Percentiles rank a stretch among this genome's conserved stretches.
Evolutionary conservation across 2,888 invertebrate genomes (phyloP).

Genomic region (Cataglyphis rosenhaueri): DNA sequence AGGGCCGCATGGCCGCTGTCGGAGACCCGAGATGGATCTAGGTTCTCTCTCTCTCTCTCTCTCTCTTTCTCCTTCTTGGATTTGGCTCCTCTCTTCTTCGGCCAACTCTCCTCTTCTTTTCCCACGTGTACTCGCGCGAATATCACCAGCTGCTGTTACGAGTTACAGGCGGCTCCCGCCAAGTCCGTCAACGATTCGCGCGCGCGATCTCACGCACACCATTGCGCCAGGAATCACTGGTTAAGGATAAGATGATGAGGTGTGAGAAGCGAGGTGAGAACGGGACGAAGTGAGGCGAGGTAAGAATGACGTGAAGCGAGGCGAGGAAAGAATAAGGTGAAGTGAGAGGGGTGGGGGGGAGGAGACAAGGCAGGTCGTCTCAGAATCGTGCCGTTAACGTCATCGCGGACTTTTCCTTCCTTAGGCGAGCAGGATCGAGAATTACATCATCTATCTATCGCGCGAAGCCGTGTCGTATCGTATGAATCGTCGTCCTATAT

Average conservation of each 20-base stretch:
- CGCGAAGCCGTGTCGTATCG: not conserved
- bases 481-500: constrained; percentile 34
- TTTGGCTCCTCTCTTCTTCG: not conserved
- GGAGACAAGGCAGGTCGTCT: not conserved
- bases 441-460: constrained; percentile 15
- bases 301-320: too few relatives aligned
- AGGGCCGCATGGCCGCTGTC: constrained; percentile 50
- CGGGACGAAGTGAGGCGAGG: too few relatives aligned
- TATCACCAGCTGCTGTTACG: constrained; percentile 1
- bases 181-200: constrained; percentile 11
- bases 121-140: not conserved
- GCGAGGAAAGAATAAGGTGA: not conserved
- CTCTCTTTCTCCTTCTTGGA: not conserved
- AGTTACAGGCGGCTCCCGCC: constrained; percentile 35
- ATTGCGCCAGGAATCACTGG: not conserved
- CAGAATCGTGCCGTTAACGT: constrained; percentile 8
- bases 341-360: not conserved
- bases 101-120: not conserved
- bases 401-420: constrained; percentile 22
- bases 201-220: constrained; percentile 40
- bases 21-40: not conserved
- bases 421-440: not conserved
- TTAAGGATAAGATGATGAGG: too few relatives aligned
- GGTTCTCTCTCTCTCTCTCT: not conserved
- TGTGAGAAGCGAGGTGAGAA: not conserved